Conservation (phyloP, 2,888 invertebrate species). For the Hetaerina titia region DNA sequence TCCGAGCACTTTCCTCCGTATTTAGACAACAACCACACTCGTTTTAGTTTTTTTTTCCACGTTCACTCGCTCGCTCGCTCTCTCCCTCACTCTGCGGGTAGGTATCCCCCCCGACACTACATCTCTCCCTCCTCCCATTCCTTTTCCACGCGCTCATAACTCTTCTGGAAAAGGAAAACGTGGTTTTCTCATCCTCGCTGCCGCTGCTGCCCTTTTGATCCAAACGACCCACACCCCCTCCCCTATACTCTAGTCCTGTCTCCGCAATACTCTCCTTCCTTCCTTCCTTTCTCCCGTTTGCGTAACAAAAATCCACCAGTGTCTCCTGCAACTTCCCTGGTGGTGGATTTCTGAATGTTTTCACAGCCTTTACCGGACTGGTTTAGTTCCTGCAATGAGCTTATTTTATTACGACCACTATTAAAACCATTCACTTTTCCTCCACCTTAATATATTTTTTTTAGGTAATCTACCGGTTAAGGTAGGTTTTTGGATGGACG, state of each 20-base stretch:
- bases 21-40: not conserved
- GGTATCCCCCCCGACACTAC: not conserved
- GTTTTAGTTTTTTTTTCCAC: not conserved
- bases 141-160: not conserved
- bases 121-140: not conserved
- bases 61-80: not conserved
- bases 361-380: no score
- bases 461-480: no score
- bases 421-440: no score
- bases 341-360: no score
- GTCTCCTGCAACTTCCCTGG: no score
- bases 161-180: conserved; percentile 33
- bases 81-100: not conserved
- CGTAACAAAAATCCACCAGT: no score
- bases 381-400: no score
- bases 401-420: no score
- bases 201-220: conserved; percentile 25
- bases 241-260: not conserved
- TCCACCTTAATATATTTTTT: no score
- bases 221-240: not conserved
- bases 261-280: not conserved
- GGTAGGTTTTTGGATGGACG: no score
- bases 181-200: conserved; percentile 40
- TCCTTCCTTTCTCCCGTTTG: no score
- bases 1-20: conserved; percentile 10